Evolutionary conservation across 2,797 vertebrate genomes (phyloP).

Genomic region (Amniataba percoides): DNA sequence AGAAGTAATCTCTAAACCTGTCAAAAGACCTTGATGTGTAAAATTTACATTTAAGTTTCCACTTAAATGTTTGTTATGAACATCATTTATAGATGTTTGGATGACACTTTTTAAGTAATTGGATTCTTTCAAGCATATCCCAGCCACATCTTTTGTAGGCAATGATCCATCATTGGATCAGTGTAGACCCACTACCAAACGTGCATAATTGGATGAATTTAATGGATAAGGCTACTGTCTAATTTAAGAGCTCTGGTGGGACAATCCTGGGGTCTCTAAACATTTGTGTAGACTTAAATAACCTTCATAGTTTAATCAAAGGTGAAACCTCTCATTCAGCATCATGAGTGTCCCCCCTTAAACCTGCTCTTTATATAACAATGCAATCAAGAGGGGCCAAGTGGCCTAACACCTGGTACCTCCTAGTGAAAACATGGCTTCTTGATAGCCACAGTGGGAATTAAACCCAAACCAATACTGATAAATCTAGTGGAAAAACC

Average conservation of each 20-base stretch:
- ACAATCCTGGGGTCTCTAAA: conserved; percentile 1
- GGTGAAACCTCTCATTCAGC: conserved; percentile 30
- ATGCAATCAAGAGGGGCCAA: conserved; percentile 36
- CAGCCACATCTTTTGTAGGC: neutral
- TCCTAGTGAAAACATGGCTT: conserved; percentile 12
- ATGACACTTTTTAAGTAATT: neutral
- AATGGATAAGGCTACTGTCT: neutral
- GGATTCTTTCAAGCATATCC: neutral
- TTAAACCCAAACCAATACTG: conserved; percentile 14
- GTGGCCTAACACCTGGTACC: conserved; percentile 18
- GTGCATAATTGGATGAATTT: conserved; percentile 6
- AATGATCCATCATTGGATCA: neutral
- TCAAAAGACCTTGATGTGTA: conserved; percentile 5
- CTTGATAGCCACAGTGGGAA: neutral
- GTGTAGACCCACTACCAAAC: too few relatives aligned
- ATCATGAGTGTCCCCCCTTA: conserved; percentile 28
- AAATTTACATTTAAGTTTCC: neutral
- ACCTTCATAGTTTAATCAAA: conserved; percentile 41
- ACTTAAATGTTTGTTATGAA: neutral
- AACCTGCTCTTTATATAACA: conserved; percentile 22
- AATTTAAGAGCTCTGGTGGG: neutral
- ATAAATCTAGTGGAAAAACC: neutral
- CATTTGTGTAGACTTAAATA: conserved; percentile 38
- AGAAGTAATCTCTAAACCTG: neutral
- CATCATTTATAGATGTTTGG: neutral